Percentiles rank a stretch among this genome's conserved stretches.
Evolutionary conservation across 2,113 vertebrate genomes (phyloP).

Genomic region (Tenebrosternarchus preto): DNA sequence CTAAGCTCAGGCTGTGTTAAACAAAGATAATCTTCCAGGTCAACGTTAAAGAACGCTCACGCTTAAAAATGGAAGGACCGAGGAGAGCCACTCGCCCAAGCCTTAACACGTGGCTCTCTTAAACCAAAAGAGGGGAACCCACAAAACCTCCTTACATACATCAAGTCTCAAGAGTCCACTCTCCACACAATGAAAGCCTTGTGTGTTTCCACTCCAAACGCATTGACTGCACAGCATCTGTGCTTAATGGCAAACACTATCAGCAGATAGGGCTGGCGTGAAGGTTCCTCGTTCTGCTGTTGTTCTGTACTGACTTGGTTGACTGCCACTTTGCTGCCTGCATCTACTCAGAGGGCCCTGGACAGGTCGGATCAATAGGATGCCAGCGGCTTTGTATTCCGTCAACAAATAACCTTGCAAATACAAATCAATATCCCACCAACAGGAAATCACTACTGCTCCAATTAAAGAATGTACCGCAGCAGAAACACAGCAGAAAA

Average conservation of each 20-base stretch:
- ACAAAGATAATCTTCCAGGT: constrained; percentile 61
- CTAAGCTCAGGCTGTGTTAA: constrained; percentile 58
- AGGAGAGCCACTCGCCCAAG: not conserved
- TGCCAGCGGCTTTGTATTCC: constrained; percentile 68
- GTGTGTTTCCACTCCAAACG: no score
- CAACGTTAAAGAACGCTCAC: not conserved
- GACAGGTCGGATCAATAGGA: constrained; percentile 63
- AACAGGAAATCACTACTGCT: constrained; percentile 74
- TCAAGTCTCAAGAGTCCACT: not conserved
- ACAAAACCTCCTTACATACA: no score
- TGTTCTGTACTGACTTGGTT: not conserved
- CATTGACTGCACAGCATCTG: not conserved
- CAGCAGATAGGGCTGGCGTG: not conserved
- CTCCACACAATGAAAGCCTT: not conserved
- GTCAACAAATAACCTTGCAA: constrained; percentile 79
- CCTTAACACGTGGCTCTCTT: not conserved
- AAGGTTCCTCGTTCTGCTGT: not conserved
- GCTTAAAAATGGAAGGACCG: not conserved
- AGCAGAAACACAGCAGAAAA: constrained; percentile 49
- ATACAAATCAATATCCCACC: constrained; percentile 76
- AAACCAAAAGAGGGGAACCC: not conserved
- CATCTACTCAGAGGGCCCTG: constrained; percentile 48
- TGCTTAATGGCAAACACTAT: not conserved
- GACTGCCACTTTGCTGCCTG: constrained; percentile 24
- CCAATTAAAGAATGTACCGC: constrained; percentile 71